Evolutionary conservation across 2,113 vertebrate genomes (phyloP).

Genomic region (Peromyscus leucopus): DNA sequence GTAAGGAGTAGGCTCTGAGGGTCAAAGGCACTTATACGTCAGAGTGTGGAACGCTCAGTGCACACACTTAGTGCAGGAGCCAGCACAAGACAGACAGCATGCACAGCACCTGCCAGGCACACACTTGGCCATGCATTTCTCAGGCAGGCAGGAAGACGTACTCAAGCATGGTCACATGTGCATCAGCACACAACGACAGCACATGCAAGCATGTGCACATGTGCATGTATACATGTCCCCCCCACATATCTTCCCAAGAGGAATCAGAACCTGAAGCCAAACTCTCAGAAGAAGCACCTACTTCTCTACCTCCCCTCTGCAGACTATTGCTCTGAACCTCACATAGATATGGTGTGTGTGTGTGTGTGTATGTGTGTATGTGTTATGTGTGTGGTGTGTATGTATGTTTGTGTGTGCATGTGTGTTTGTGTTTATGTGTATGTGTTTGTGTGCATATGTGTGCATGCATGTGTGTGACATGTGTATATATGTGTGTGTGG

Average conservation of each 20-base stretch:
- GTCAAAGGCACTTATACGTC: neutral
- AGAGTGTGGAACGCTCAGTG: neutral
- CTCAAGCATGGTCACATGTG: neutral
- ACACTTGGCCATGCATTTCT: fast-evolving
- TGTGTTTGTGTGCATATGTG: no score
- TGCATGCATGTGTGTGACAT: no score
- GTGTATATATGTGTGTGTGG: no score
- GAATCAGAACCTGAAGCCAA: neutral
- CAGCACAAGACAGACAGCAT: neutral
- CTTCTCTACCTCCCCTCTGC: neutral
- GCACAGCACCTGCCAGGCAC: neutral
- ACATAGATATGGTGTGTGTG: neutral
- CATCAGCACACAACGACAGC: fast-evolving
- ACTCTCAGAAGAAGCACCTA: neutral
- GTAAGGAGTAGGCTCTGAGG: neutral
- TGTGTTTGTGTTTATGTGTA: no score
- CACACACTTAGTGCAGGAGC: no score
- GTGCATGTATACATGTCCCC: neutral
- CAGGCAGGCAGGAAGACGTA: neutral
- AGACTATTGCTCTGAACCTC: neutral
- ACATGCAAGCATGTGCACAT: neutral
- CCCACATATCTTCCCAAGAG: neutral
- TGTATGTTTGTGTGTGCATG: neutral
- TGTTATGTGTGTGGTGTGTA: neutral
- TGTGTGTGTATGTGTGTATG: neutral